Evolutionary conservation across 2,113 vertebrate genomes (phyloP).

Genomic region (Corythornis vintsioides): DNA sequence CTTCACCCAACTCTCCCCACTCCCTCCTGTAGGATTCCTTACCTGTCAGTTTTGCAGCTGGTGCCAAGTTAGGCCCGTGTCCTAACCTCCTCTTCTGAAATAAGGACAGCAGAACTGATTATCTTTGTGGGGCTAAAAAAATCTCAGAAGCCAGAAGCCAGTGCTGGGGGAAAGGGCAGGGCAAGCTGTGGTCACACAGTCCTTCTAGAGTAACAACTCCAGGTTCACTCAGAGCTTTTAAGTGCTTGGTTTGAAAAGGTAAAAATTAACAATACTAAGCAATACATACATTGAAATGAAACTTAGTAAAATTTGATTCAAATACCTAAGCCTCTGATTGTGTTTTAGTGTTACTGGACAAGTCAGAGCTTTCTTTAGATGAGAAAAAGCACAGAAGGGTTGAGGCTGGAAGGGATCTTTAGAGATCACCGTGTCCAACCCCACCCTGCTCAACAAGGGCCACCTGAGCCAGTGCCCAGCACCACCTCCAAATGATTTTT

Average conservation of each 20-base stretch:
- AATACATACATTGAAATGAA: background rate
- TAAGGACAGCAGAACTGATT: slow-evolving; percentile 45
- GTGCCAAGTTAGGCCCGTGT: slow-evolving; percentile 36
- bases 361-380: background rate
- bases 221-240: background rate
- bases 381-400: background rate
- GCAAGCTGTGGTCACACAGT: background rate
- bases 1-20: background rate
- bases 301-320: background rate
- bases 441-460: background rate
- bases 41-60: slow-evolving; percentile 65
- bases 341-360: background rate
- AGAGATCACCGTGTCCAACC: background rate
- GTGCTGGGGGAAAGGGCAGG: slow-evolving; percentile 39
- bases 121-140: slow-evolving; percentile 56
- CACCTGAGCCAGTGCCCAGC: background rate
- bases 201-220: slow-evolving; percentile 12
- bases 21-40: slow-evolving; percentile 49
- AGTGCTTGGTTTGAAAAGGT: background rate
- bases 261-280: background rate
- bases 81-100: slow-evolving; percentile 67
- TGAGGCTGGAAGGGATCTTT: background rate
- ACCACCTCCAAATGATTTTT: background rate
- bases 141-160: slow-evolving; percentile 49
- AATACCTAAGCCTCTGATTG: background rate